Evolutionary conservation across 1,140 invertebrate genomes (phyloP).

Genomic region (Littorina saxatilis): DNA sequence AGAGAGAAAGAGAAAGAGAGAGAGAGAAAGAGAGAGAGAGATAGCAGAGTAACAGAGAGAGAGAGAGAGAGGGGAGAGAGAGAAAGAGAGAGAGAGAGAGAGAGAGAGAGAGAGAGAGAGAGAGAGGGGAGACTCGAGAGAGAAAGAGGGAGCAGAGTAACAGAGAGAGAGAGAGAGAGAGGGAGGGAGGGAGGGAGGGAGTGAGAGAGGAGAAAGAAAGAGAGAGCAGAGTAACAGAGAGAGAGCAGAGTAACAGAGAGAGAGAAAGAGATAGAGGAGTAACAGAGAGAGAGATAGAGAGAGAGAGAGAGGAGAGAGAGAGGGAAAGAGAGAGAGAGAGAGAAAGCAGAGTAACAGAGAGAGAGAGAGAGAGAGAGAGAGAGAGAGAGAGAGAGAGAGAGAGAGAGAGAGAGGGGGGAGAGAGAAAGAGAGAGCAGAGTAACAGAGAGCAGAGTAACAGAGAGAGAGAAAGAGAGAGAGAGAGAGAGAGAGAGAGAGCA

Average conservation of each 20-base stretch:
- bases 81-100: not conserved
- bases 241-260: not conserved
- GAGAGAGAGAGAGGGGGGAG: not conserved
- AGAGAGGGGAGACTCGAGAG: not conserved
- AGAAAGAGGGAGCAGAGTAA: not conserved
- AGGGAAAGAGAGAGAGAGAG: not conserved
- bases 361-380: not conserved
- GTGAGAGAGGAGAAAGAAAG: constrained; percentile 1
- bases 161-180: not conserved
- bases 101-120: not conserved
- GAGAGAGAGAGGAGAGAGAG: not conserved
- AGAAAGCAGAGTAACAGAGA: too few species aligned
- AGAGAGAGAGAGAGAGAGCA: too few species aligned
- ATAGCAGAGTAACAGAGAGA: too few species aligned
- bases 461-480: too few species aligned
- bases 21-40: not conserved
- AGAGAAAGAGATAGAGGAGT: not conserved
- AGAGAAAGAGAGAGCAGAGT: too few species aligned
- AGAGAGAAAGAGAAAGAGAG: not conserved
- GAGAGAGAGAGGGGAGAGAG: not conserved
- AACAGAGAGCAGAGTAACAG: too few species aligned
- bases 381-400: not conserved
- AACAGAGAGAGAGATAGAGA: not conserved
- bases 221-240: not conserved
- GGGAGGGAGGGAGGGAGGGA: not conserved